A percentile compares a stretch with the other conserved stretches of the same genome.
Evolutionary conservation across 2,113 vertebrate species (phyloP).

Genomic region (Chrysemys picta): DNA sequence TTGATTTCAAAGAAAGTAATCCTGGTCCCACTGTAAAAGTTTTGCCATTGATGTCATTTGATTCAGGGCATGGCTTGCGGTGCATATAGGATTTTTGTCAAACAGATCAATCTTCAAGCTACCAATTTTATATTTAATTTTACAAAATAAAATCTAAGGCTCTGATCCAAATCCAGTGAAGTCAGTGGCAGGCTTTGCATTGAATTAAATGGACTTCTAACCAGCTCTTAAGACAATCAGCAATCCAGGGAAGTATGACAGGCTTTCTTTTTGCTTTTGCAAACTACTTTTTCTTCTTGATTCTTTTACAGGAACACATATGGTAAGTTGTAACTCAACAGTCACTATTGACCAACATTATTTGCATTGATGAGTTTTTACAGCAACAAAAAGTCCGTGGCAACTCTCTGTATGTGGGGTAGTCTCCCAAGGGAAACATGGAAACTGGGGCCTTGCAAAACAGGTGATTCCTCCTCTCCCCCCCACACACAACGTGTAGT

Average conservation of each 20-base stretch:
- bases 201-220: not conserved
- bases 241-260: not conserved
- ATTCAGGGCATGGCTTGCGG: not conserved
- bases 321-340: not conserved
- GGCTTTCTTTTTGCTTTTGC: not conserved
- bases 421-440: not conserved
- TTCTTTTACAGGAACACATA: not conserved
- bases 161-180: not conserved
- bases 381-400: not conserved
- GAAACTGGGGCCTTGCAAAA: not conserved
- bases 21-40: not conserved
- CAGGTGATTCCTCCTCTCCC: not conserved
- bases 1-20: not conserved
- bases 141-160: not conserved
- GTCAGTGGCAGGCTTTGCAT: not conserved
- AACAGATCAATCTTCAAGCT: not conserved
- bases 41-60: not conserved
- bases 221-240: not conserved
- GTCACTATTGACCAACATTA: not conserved
- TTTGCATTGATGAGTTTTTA: not conserved
- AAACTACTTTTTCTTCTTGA: not conserved
- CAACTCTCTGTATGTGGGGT: not conserved
- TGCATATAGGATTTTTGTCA: not conserved
- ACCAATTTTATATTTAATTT: not conserved
- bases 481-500: not conserved